Conservation (phyloP, 2,113 vertebrate species). For the Perognathus longimembris region DNA sequence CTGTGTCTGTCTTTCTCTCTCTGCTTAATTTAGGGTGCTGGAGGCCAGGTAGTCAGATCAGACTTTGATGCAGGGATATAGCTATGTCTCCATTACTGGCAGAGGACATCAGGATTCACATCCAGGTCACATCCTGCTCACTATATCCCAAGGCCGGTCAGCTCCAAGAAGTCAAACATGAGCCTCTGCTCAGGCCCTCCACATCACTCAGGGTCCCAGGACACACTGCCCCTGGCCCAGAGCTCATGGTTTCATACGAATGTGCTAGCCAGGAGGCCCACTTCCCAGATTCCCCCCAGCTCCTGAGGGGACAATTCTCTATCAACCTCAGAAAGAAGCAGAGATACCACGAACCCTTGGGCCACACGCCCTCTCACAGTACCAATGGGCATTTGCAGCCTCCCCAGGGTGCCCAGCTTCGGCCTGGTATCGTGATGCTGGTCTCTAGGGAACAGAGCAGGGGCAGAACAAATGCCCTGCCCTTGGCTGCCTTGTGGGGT, state of each 20-base stretch:
- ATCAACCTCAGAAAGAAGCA: neutral
- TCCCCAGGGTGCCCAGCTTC: constrained; percentile 10
- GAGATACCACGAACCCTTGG: neutral
- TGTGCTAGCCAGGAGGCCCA: neutral
- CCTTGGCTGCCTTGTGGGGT: neutral
- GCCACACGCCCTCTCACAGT: neutral
- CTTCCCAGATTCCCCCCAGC: neutral
- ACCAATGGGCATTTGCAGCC: neutral
- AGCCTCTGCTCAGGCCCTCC: neutral
- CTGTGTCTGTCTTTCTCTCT: neutral
- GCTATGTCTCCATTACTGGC: neutral
- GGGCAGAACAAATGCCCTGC: neutral
- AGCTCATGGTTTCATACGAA: neutral
- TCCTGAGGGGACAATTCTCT: neutral
- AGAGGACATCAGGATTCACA: neutral
- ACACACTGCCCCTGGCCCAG: neutral
- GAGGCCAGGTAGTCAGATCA: neutral
- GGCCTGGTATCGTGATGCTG: neutral
- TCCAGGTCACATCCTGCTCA: neutral
- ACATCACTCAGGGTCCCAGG: neutral
- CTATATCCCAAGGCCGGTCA: neutral
- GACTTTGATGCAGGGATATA: neutral
- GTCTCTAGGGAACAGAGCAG: neutral
- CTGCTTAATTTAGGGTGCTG: neutral
- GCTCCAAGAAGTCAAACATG: neutral